phyloP scores from a whole-genome alignment of 2,113 vertebrate species.

The Cynopterus brachyotis region DNA sequence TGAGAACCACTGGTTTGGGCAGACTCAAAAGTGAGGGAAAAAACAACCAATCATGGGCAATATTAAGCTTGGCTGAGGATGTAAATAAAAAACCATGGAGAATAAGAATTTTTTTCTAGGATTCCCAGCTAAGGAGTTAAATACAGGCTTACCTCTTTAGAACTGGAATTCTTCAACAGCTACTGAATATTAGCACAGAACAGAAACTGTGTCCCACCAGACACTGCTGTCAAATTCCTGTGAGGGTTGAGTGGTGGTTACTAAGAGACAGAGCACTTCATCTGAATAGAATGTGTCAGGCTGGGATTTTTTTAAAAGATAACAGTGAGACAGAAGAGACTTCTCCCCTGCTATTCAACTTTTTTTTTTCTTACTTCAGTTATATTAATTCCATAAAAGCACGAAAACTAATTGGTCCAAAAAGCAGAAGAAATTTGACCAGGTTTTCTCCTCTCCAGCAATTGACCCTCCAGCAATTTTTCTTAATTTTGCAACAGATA shows the following conservation, averaged over 20 bases:
- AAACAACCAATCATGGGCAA: background rate
- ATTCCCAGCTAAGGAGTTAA: constrained; percentile 11
- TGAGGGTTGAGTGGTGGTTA: constrained; percentile 46
- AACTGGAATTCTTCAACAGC: constrained; percentile 55
- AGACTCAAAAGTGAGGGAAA: background rate
- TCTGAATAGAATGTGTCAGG: constrained; percentile 57
- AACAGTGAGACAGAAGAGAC: constrained; percentile 41
- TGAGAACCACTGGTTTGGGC: background rate
- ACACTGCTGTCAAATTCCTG: constrained; percentile 51
- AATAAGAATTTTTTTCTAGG: background rate
- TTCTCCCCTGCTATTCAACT: constrained; percentile 11
- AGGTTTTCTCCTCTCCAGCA: background rate
- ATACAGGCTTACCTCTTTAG: constrained; percentile 22
- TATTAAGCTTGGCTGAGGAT: background rate
- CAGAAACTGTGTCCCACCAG: background rate
- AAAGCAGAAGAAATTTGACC: background rate
- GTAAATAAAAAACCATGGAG: background rate
- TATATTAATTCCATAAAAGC: constrained; percentile 26
- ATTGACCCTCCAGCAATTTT: background rate
- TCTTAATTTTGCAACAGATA: constrained; percentile 39
- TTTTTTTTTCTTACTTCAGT: background rate
- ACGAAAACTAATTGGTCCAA: background rate
- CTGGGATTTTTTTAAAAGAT: constrained; percentile 56
- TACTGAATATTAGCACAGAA: background rate
- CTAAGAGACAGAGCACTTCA: constrained; percentile 61